These are phyloP conservation scores for Anthopleura xanthogrammica DNA, from an alignment of 92 coral and sea anemone species.

Conservation along the genomic window DNA sequence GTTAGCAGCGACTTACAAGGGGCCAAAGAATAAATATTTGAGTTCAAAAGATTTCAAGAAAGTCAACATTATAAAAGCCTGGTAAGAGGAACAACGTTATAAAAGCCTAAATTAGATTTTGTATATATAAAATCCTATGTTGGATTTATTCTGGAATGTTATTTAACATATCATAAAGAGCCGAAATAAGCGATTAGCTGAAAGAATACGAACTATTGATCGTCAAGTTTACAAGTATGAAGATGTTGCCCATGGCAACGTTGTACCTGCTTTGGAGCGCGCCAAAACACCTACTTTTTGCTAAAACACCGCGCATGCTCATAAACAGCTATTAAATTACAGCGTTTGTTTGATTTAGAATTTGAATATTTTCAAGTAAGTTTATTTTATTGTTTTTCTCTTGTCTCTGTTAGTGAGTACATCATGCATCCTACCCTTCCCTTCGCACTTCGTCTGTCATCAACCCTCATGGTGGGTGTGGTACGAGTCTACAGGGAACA, in stretches of 20 bases:
- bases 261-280: not conserved
- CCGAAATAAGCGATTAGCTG: not conserved
- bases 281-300: not conserved
- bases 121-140: not conserved
- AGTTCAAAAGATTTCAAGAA: constrained; percentile 40
- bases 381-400: too few relatives aligned
- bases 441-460: constrained; percentile 71
- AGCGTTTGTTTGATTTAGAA: too few relatives aligned
- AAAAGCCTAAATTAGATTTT: not conserved
- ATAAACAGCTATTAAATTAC: too few relatives aligned
- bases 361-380: not conserved
- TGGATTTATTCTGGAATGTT: too few relatives aligned
- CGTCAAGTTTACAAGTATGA: not conserved
- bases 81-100: constrained; percentile 15
- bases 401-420: constrained; percentile 31
- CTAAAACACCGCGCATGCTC: too few relatives aligned
- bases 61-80: constrained; percentile 56
- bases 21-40: constrained; percentile 37
- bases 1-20: constrained; percentile 71
- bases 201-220: not conserved
- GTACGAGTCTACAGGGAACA: constrained; percentile 64
- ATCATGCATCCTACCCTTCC: constrained; percentile 57
- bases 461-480: constrained; percentile 62
- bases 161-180: too few relatives aligned
- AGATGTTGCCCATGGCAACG: not conserved